Evolutionary conservation across 2,888 invertebrate genomes (phyloP).

Genomic region (Napeogenes inachia): DNA sequence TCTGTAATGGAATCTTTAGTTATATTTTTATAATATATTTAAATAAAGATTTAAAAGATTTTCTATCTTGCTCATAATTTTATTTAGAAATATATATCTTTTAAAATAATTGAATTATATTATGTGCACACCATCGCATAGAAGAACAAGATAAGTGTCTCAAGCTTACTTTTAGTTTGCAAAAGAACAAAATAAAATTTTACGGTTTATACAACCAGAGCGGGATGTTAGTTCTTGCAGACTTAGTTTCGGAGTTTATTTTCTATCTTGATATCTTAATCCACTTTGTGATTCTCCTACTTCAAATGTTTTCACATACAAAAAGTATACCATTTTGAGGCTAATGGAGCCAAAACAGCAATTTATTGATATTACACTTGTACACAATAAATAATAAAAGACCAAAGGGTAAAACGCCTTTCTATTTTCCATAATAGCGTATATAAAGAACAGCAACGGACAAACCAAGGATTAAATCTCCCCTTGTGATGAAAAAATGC

Average conservation of each 20-base stretch:
- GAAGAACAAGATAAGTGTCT: constrained; percentile 5
- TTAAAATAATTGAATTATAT: no score
- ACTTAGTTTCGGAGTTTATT: constrained; percentile 4
- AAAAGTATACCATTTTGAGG: constrained; percentile 27
- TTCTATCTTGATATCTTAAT: constrained; percentile 6
- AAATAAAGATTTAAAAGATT: no score
- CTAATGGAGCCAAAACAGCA: constrained; percentile 66
- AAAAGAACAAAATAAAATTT: constrained; percentile 3
- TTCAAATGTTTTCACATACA: constrained; percentile 9
- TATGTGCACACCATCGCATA: background rate
- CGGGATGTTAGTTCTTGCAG: background rate
- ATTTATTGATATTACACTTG: constrained; percentile 64
- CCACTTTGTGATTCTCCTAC: background rate
- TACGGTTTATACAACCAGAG: constrained; percentile 3
- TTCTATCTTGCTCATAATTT: no score
- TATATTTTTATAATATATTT: no score
- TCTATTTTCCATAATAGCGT: constrained; percentile 59
- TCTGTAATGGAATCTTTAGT: constrained; percentile 4
- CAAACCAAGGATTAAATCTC: constrained; percentile 50
- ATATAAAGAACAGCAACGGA: constrained; percentile 54
- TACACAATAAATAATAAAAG: constrained; percentile 62
- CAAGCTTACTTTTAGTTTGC: constrained; percentile 5
- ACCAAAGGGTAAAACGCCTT: constrained; percentile 61
- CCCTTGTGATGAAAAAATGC: constrained; percentile 46
- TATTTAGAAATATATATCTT: no score